Evolutionary conservation across 1,140 invertebrate genomes (phyloP).

Genomic region (Papilio aristodemus): DNA sequence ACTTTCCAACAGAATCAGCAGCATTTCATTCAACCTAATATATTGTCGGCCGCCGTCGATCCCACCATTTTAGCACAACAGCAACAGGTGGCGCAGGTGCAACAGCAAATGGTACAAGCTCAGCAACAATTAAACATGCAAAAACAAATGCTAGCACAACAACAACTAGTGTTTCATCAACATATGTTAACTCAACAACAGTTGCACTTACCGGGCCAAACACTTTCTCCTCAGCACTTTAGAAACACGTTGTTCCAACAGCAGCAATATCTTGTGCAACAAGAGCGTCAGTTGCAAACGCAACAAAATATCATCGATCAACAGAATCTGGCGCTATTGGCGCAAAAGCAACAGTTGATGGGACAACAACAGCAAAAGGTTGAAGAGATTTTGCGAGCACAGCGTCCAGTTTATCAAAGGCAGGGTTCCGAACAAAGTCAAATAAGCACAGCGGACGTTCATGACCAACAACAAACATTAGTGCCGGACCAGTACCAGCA

Average conservation of each 20-base stretch:
- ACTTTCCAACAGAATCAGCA: conserved; percentile 64
- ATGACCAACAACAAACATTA: conserved; percentile 62
- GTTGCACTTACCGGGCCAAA: conserved; percentile 75
- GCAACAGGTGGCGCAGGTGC: conserved; percentile 70
- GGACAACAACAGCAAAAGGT: conserved; percentile 79
- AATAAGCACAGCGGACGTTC: conserved; percentile 60
- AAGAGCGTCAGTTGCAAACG: conserved; percentile 71
- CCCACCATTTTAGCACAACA: conserved; percentile 62
- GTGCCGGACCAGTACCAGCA: conserved; percentile 72
- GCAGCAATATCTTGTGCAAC: conserved; percentile 76
- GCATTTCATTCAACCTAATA: conserved; percentile 60
- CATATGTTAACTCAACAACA: conserved; percentile 71
- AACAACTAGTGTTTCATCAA: conserved; percentile 73
- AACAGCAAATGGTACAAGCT: conserved; percentile 70
- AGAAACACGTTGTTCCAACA: conserved; percentile 67
- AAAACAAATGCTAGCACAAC: conserved; percentile 71
- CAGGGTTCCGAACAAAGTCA: conserved; percentile 74
- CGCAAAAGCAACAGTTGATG: conserved; percentile 79
- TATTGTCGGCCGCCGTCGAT: conserved; percentile 58
- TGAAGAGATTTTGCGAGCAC: conserved; percentile 68
- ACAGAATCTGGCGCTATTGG: conserved; percentile 67
- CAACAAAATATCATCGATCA: conserved; percentile 75
- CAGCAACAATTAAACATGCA: conserved; percentile 75
- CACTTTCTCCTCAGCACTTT: conserved; percentile 77
- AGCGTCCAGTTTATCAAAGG: conserved; percentile 67